Percentiles rank a stretch among this genome's conserved stretches.
Conservation (phyloP, 2,888 invertebrate genomes). For the Metalampra italica region DNA sequence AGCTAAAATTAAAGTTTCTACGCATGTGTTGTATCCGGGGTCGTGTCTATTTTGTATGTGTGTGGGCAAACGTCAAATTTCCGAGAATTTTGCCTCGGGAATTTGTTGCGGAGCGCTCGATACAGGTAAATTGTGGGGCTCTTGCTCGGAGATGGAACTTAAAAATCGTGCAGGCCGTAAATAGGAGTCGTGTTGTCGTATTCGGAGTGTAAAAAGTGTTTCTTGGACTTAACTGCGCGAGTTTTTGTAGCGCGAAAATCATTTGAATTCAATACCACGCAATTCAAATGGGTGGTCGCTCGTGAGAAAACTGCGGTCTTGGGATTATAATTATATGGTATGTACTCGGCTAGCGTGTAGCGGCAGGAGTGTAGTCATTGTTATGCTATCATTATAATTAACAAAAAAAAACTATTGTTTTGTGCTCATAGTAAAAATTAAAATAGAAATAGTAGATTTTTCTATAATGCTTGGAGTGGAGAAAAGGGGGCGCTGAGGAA, state of each 20-base stretch:
- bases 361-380: too few species aligned
- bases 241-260: neutral
- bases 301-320: neutral
- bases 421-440: too few species aligned
- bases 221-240: neutral
- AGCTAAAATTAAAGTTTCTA: constrained; percentile 54
- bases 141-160: constrained; percentile 9
- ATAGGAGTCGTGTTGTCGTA: neutral
- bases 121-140: constrained; percentile 45
- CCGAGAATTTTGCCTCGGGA: constrained; percentile 54
- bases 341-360: too few species aligned
- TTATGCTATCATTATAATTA: too few species aligned
- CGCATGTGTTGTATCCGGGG: constrained; percentile 36
- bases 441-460: too few species aligned
- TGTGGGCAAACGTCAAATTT: constrained; percentile 61
- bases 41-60: constrained; percentile 21
- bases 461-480: too few species aligned
- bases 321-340: neutral
- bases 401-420: too few species aligned
- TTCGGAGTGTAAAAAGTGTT: neutral
- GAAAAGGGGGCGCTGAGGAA: too few species aligned
- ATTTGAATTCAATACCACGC: neutral
- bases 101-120: constrained; percentile 45
- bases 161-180: neutral
- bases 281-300: neutral